Evolutionary conservation across 2,113 vertebrate species (phyloP).

Genomic region (Sarotherodon lohbergeri): DNA sequence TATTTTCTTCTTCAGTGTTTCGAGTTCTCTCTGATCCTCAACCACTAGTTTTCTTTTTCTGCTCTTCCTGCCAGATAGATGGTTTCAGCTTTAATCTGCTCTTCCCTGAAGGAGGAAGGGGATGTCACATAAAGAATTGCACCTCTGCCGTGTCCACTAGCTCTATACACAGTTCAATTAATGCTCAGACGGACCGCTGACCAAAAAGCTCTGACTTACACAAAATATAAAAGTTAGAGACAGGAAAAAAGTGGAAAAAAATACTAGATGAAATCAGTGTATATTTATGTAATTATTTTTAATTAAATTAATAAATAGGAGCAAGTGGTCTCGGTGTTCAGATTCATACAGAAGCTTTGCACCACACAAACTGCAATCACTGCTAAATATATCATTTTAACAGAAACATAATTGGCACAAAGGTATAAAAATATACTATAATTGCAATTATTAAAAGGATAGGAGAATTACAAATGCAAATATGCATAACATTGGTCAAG

Average conservation of each 20-base stretch:
- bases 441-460: background rate
- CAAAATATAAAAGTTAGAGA: background rate
- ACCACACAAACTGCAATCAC: background rate
- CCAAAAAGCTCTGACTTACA: conserved; percentile 10
- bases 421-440: background rate
- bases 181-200: conserved; percentile 17
- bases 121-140: conserved; percentile 52
- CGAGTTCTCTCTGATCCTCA: background rate
- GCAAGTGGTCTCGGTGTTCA: background rate
- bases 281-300: background rate
- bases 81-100: conserved; percentile 65
- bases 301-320: background rate
- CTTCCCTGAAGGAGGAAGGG: conserved; percentile 16
- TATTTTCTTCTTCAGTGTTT: background rate
- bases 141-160: conserved; percentile 18
- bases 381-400: background rate
- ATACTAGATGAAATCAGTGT: background rate
- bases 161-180: conserved; percentile 56
- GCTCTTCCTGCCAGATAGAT: conserved; percentile 50
- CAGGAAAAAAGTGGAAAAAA: background rate
- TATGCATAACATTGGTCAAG: background rate
- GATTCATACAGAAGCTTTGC: accelerated
- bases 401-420: background rate
- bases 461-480: background rate
- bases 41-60: background rate